A percentile compares a stretch with the other conserved stretches of the same genome.
Conservation (phyloP, 2,113 vertebrate genomes). For the Bujurquina vittata region DNA sequence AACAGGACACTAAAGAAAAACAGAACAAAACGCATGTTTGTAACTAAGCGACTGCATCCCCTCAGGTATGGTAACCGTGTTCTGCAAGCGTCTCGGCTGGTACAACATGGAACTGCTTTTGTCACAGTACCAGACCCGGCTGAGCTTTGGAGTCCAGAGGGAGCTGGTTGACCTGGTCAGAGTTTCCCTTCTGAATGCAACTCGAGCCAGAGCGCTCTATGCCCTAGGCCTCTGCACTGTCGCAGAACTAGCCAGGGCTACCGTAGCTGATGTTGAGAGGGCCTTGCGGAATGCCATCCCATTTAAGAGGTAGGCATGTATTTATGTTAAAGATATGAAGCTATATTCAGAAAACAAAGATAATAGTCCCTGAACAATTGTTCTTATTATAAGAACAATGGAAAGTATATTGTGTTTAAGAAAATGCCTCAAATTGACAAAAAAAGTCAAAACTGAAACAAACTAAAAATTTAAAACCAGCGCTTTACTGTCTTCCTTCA, state of each 20-base stretch:
- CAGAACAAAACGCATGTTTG: not conserved
- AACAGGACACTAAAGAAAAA: not conserved
- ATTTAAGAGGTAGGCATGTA: conserved; percentile 89
- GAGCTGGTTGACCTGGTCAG: conserved; percentile 96
- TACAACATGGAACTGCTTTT: conserved; percentile 96
- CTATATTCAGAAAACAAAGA: not conserved
- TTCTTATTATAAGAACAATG: not conserved
- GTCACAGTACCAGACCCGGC: conserved; percentile 94
- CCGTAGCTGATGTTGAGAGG: conserved; percentile 83
- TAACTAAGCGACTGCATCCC: not conserved
- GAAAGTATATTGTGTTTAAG: too few relatives aligned
- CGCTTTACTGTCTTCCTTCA: not conserved
- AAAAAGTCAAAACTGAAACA: too few relatives aligned
- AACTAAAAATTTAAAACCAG: not conserved
- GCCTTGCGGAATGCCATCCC: conserved; percentile 89
- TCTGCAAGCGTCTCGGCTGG: conserved; percentile 95
- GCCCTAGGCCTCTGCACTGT: conserved; percentile 87
- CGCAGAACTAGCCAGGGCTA: conserved; percentile 89
- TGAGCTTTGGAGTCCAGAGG: conserved; percentile 93
- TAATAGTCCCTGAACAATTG: not conserved
- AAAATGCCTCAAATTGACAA: too few relatives aligned
- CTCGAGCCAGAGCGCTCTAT: conserved; percentile 88
- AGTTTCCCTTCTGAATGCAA: conserved; percentile 90
- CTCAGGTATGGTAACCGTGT: conserved; percentile 94
- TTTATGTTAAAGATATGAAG: not conserved